A percentile compares a stretch with the other conserved stretches of the same genome.
phyloP scores from a whole-genome alignment of 1,140 invertebrate genomes.

The Piezodorus guildinii region DNA sequence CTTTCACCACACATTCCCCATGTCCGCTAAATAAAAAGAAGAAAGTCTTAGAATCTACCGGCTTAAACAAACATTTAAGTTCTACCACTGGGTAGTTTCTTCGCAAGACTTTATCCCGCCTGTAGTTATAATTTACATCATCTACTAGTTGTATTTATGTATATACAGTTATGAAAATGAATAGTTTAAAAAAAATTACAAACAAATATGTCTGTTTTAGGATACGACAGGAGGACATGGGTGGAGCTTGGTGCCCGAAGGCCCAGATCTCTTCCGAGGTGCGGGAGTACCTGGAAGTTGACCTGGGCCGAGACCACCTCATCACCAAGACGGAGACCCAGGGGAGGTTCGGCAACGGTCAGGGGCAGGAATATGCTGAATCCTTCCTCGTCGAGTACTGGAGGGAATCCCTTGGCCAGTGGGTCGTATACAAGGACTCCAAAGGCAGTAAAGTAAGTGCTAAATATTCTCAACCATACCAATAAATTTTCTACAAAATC shows the following conservation, averaged over 20 bases:
- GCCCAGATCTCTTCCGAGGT: conserved; percentile 57
- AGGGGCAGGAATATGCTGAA: conserved; percentile 79
- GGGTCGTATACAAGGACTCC: conserved; percentile 68
- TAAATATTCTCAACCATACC: too few species aligned
- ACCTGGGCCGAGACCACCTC: conserved; percentile 61
- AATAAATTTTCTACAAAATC: too few species aligned
- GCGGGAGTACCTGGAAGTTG: conserved; percentile 78
- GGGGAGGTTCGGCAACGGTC: conserved; percentile 86
- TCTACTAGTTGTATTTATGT: too few species aligned
- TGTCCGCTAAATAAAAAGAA: too few species aligned
- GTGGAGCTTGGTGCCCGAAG: conserved; percentile 89
- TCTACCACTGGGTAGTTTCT: too few species aligned
- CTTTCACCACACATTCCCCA: too few species aligned
- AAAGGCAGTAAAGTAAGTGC: conserved; percentile 54
- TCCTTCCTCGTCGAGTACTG: conserved; percentile 78
- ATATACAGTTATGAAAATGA: too few species aligned
- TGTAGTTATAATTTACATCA: too few species aligned
- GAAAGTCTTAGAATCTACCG: too few species aligned
- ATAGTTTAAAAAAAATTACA: too few species aligned
- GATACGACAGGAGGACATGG: conserved; percentile 71
- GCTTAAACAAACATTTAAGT: too few species aligned
- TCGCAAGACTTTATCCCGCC: too few species aligned
- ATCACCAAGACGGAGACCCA: conserved; percentile 83
- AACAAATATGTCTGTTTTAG: conserved; percentile 44
- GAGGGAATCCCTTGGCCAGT: conserved; percentile 51